These are phyloP conservation scores for Characodon lateralis DNA, from an alignment of 2,797 vertebrate genomes.

Conservation along the genomic window DNA sequence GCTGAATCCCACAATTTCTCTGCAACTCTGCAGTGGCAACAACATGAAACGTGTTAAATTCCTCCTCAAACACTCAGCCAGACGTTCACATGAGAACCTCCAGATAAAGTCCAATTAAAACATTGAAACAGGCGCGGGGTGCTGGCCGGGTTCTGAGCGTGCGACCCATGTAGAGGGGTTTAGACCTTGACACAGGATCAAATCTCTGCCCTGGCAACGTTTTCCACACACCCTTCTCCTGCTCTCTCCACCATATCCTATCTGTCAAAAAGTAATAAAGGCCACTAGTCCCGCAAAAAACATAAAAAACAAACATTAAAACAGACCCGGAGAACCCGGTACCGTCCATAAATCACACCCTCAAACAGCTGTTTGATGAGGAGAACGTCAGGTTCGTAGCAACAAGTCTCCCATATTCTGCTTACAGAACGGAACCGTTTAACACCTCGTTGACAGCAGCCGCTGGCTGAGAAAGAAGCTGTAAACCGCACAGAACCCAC, in stretches of 20 bases:
- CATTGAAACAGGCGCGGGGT: no score
- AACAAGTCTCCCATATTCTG: neutral
- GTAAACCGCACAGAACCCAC: neutral
- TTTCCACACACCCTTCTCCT: no score
- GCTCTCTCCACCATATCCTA: no score
- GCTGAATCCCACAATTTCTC: neutral
- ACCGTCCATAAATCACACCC: neutral
- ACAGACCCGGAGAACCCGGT: neutral
- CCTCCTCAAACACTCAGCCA: neutral
- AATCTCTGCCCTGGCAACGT: no score
- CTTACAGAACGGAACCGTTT: neutral
- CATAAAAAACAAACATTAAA: no score
- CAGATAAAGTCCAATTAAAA: neutral
- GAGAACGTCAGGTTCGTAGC: neutral
- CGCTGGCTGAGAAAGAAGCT: neutral
- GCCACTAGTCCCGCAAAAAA: no score
- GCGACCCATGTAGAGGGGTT: no score
- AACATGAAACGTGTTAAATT: conserved; percentile 8
- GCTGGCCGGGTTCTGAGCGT: no score
- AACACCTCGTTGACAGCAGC: neutral
- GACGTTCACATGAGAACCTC: neutral
- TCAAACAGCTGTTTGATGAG: no score
- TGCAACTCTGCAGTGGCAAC: conserved; percentile 1
- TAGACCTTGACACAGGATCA: no score
- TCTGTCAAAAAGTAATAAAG: no score